Evolutionary conservation across 1,140 invertebrate species (phyloP).

Genomic region (Megalopta genalis): DNA sequence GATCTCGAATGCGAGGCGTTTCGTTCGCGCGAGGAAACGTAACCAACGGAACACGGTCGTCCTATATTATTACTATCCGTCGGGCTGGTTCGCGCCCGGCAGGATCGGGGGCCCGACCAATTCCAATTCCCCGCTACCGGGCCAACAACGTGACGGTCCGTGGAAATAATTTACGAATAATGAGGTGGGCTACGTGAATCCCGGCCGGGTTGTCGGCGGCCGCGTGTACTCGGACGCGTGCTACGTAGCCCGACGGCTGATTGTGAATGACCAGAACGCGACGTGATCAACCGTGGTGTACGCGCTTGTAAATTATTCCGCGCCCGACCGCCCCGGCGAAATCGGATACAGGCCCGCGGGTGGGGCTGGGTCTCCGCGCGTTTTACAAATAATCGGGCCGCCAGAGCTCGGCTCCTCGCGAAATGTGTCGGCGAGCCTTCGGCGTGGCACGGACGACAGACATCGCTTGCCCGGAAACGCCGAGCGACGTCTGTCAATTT

Average conservation of each 20-base stretch:
- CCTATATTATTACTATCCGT: conserved; percentile 58
- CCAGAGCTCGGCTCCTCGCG: too few species aligned
- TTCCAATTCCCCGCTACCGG: conserved; percentile 46
- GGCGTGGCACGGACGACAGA: background rate
- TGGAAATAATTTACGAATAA: conserved; percentile 66
- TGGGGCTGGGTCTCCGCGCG: too few species aligned
- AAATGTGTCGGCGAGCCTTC: background rate
- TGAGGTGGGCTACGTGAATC: conserved; percentile 56
- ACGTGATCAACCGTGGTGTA: conserved; percentile 62
- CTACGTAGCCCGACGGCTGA: conserved; percentile 52
- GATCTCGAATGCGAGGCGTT: conserved; percentile 22
- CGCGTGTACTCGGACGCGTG: conserved; percentile 2
- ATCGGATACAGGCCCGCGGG: conserved; percentile 21
- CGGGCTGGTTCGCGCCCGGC: conserved; percentile 34
- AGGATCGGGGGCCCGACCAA: conserved; percentile 45
- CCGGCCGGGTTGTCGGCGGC: conserved; percentile 35
- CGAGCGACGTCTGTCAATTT: conserved; percentile 42
- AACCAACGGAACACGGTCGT: conserved; percentile 58
- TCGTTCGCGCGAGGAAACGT: conserved; percentile 30
- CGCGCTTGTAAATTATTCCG: conserved; percentile 56
- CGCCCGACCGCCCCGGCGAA: background rate
- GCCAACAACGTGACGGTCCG: conserved; percentile 49
- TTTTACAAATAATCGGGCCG: conserved; percentile 19
- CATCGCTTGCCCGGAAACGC: background rate
- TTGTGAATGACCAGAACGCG: conserved; percentile 41